Conservation (phyloP, 2,888 invertebrate genomes). For the Rhyacophila evoluta region DNA sequence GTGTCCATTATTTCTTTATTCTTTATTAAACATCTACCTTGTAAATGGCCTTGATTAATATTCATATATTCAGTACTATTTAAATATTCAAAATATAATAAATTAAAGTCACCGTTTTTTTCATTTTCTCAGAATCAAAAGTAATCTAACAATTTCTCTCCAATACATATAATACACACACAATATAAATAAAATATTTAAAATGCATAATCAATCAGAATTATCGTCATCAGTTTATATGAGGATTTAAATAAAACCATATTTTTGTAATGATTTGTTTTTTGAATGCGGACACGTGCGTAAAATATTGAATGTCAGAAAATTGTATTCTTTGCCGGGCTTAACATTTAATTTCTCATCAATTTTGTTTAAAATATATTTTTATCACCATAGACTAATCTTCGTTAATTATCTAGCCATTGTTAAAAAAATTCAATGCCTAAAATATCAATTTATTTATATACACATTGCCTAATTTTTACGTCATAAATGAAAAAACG, state of each 20-base stretch:
- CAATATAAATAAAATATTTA: background rate
- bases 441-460: too few species aligned
- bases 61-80: background rate
- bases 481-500: too few species aligned
- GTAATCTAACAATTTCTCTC: background rate
- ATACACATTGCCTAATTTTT: too few species aligned
- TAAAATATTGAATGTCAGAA: slow-evolving; percentile 1
- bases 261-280: background rate
- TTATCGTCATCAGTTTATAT: background rate
- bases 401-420: background rate
- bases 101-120: background rate
- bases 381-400: background rate
- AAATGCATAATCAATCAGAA: background rate
- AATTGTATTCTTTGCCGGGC: background rate
- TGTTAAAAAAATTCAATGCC: background rate
- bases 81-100: background rate
- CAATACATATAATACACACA: background rate
- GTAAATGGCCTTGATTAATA: background rate
- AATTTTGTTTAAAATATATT: background rate
- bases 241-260: background rate
- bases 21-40: background rate
- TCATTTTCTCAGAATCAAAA: background rate
- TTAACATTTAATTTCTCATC: background rate
- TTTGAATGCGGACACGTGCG: background rate
- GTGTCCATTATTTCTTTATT: too few species aligned